Percentiles rank a stretch among this genome's conserved stretches.
Evolutionary conservation across 2,888 invertebrate genomes (phyloP).

Genomic region (Hofmannophila pseudospretella): DNA sequence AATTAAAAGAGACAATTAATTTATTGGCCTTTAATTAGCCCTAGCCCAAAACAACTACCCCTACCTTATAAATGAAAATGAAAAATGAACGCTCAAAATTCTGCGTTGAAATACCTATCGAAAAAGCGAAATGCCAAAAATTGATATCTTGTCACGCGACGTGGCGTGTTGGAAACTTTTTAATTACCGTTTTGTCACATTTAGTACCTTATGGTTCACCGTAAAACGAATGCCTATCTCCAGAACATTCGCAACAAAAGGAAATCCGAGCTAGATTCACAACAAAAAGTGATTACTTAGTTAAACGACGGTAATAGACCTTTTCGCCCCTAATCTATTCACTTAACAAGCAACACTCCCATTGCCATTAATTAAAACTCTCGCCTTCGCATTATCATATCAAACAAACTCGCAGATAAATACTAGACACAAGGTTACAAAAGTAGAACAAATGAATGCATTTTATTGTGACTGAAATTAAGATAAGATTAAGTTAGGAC

Average conservation of each 20-base stretch:
- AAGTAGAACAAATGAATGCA: too few species aligned
- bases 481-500: too few species aligned
- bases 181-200: slow-evolving; percentile 39
- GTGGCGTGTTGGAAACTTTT: slow-evolving; percentile 32
- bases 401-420: too few species aligned
- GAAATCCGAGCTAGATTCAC: slow-evolving; percentile 8
- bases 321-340: slow-evolving; percentile 22
- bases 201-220: slow-evolving; percentile 18
- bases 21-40: too few species aligned
- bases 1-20: too few species aligned
- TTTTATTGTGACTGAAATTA: too few species aligned
- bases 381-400: slow-evolving; percentile 1
- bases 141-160: slow-evolving; percentile 28
- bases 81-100: not conserved
- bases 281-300: slow-evolving; percentile 40
- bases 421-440: too few species aligned
- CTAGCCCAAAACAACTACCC: too few species aligned
- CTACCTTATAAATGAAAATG: too few species aligned
- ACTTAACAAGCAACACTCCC: slow-evolving; percentile 15
- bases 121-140: slow-evolving; percentile 16
- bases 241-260: not conserved
- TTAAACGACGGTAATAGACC: slow-evolving; percentile 25
- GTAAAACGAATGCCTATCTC: not conserved
- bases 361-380: slow-evolving; percentile 8
- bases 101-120: slow-evolving; percentile 2